Evolutionary conservation across 2,113 vertebrate species (phyloP).

Genomic region (Boleophthalmus pectinirostris): DNA sequence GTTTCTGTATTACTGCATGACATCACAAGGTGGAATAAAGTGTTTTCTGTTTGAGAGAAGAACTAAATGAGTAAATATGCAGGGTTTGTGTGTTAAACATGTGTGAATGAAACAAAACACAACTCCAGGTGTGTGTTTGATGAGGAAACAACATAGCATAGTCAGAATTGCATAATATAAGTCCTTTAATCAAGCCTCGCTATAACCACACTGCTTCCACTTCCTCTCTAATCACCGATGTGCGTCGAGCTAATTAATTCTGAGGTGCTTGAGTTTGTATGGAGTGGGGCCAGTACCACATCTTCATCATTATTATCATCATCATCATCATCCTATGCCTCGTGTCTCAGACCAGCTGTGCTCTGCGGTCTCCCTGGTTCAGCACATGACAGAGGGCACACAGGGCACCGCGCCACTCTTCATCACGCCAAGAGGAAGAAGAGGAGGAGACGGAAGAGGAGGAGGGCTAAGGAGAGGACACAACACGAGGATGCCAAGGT

Average conservation of each 20-base stretch:
- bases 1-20: too few species aligned
- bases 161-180: background rate
- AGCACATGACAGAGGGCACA: conserved; percentile 34
- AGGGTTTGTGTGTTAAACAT: too few species aligned
- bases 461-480: background rate
- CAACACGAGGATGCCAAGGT: background rate
- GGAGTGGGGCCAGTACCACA: conserved; percentile 37
- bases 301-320: conserved; percentile 19
- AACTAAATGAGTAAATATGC: too few species aligned
- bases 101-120: too few species aligned
- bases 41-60: too few species aligned
- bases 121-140: too few species aligned
- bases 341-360: conserved; percentile 54
- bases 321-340: conserved; percentile 33
- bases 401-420: conserved; percentile 39
- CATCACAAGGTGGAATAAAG: too few species aligned
- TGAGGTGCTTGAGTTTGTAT: conserved; percentile 54
- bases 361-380: conserved; percentile 47
- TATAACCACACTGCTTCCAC: conserved; percentile 51
- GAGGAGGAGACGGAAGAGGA: conserved; percentile 31
- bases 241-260: conserved; percentile 60
- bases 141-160: too few species aligned
- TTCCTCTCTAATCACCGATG: conserved; percentile 50
- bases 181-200: background rate
- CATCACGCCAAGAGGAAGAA: conserved; percentile 45